A percentile compares a stretch with the other conserved stretches of the same genome.
These are phyloP conservation scores for Varanus komodoensis DNA, from an alignment of 2,113 vertebrate species.

Conservation along the genomic window DNA sequence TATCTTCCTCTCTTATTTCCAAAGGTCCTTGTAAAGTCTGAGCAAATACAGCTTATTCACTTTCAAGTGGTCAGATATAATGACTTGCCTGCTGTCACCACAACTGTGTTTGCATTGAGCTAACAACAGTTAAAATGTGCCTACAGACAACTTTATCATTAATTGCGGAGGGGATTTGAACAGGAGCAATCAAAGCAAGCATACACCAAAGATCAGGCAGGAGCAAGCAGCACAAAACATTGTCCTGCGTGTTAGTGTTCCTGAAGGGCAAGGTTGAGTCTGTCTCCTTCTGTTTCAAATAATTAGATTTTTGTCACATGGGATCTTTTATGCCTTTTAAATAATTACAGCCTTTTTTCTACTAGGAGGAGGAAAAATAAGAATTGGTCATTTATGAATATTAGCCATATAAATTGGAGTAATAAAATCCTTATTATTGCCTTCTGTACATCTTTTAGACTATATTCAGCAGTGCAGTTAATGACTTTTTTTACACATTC, in stretches of 20 bases:
- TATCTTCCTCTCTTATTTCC: conserved; percentile 49
- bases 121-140: conserved; percentile 37
- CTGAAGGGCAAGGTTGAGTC: background rate
- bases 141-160: conserved; percentile 28
- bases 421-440: background rate
- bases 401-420: background rate
- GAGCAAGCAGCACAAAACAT: background rate
- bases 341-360: background rate
- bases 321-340: rapidly evolving
- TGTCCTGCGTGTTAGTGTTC: background rate
- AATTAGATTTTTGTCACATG: background rate
- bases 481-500: background rate
- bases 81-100: conserved; percentile 30
- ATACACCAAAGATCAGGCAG: background rate
- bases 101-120: conserved; percentile 47
- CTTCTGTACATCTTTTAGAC: background rate
- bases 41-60: conserved; percentile 59
- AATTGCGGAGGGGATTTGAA: background rate
- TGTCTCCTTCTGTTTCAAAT: background rate
- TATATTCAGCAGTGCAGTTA: background rate
- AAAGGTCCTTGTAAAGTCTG: conserved; percentile 57
- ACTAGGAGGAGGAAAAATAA: conserved; percentile 8
- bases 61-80: conserved; percentile 43
- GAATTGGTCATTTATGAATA: background rate
- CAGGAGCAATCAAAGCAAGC: conserved; percentile 26